Percentiles rank a stretch among this genome's conserved stretches.
phyloP scores from a whole-genome alignment of 2,888 invertebrate species.

The Vannuccia rotundouncinata region DNA sequence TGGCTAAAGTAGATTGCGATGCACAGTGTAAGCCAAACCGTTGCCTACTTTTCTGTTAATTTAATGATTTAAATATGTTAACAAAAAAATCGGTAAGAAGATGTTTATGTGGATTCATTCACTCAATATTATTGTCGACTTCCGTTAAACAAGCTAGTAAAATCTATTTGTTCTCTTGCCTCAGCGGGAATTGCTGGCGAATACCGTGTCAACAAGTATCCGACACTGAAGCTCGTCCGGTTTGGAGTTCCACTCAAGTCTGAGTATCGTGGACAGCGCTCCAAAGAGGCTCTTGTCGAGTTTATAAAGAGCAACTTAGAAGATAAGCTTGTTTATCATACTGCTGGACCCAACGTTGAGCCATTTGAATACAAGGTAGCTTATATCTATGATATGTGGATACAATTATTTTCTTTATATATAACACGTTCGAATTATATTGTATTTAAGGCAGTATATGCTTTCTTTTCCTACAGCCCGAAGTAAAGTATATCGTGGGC shows the following conservation, averaged over 20 bases:
- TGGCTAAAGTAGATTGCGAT: conserved; percentile 96
- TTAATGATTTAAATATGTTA: conserved; percentile 25
- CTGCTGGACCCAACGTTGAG: background rate
- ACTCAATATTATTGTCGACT: no score
- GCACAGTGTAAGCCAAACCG: conserved; percentile 72
- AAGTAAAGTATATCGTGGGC: conserved; percentile 73
- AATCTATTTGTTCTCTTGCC: no score
- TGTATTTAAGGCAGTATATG: no score
- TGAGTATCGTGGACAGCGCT: conserved; percentile 70
- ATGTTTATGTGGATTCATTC: no score
- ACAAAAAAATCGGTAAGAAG: no score
- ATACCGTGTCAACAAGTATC: conserved; percentile 95
- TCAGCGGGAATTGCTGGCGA: conserved; percentile 48
- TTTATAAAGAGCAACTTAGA: conserved; percentile 80
- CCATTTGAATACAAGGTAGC: background rate
- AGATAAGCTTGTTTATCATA: conserved; percentile 42
- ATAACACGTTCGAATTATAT: conserved; percentile 6
- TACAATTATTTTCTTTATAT: background rate
- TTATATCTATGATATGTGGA: no score
- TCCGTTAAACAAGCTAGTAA: no score
- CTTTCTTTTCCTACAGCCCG: conserved; percentile 57
- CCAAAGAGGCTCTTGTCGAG: conserved; percentile 78
- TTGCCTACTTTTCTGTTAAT: no score
- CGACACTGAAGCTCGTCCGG: conserved; percentile 85
- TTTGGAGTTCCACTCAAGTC: conserved; percentile 58